Percentiles rank a stretch among this genome's conserved stretches.
These are phyloP conservation scores for Agelas oroides DNA, from an alignment of 37 sponge, comb jelly and placozoan genomes.

Conservation along the genomic window DNA sequence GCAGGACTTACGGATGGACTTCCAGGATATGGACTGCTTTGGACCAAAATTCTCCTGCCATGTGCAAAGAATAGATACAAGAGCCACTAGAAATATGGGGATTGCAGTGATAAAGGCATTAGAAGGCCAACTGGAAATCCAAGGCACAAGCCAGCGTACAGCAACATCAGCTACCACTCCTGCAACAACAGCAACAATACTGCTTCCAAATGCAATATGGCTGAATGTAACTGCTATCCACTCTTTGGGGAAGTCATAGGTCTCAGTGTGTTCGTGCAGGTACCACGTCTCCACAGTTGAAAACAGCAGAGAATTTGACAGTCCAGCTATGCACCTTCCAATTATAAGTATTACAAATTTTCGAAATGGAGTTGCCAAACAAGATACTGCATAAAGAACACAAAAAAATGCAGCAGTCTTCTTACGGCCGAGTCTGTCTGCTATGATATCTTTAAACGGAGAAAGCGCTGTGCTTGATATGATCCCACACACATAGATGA, in stretches of 20 bases:
- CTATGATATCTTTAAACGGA: conserved; percentile 58
- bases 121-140: no score
- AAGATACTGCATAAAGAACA: conserved; percentile 66
- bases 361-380: conserved; percentile 46
- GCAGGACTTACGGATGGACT: conserved; percentile 24
- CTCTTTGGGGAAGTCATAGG: conserved; percentile 82
- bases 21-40: conserved; percentile 5
- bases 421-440: conserved; percentile 61
- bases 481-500: conserved; percentile 80
- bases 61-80: neutral
- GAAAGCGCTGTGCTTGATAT: conserved; percentile 67
- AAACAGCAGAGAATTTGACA: conserved; percentile 75
- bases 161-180: conserved; percentile 71
- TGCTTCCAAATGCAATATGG: conserved; percentile 70
- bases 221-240: conserved; percentile 82
- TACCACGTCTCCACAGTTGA: conserved; percentile 81
- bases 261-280: conserved; percentile 68
- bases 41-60: conserved; percentile 81
- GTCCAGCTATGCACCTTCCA: conserved; percentile 78
- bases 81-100: conserved; percentile 54
- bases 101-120: conserved; percentile 69
- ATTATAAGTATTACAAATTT: conserved; percentile 58
- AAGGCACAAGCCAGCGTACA: conserved; percentile 47
- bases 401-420: conserved; percentile 38
- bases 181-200: conserved; percentile 75